Conservation (phyloP, 2,797 vertebrate species). For the Lepus townsendii region DNA sequence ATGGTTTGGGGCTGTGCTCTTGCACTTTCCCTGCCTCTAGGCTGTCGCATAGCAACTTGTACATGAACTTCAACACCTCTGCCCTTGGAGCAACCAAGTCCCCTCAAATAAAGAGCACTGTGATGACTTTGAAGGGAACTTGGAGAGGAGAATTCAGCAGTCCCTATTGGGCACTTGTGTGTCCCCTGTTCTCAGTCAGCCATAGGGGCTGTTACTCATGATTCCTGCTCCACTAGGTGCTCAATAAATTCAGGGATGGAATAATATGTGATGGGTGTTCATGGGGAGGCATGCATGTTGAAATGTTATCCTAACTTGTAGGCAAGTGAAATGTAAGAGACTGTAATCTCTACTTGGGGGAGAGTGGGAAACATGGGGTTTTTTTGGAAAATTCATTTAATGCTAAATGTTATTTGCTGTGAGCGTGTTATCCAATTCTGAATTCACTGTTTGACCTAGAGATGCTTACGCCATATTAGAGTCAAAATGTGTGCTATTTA, state of each 20-base stretch:
- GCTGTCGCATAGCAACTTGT: accelerated
- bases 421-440: not conserved
- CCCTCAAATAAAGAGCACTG: not conserved
- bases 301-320: not conserved
- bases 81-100: not conserved
- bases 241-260: not conserved
- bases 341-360: not conserved
- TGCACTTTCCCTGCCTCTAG: accelerated
- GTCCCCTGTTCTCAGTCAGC: too few species aligned
- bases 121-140: accelerated
- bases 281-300: not conserved
- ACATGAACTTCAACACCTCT: not conserved
- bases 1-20: not conserved
- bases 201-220: not conserved
- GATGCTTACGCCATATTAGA: not conserved
- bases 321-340: not conserved
- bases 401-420: not conserved
- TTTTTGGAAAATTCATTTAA: not conserved
- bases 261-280: not conserved
- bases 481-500: not conserved
- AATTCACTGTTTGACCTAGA: not conserved
- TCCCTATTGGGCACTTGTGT: not conserved
- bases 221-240: not conserved
- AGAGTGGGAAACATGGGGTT: not conserved
- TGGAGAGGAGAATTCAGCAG: not conserved